A percentile compares a stretch with the other conserved stretches of the same genome.
Conservation (phyloP, 1,140 invertebrate species). For the Monomorium pharaonis region DNA sequence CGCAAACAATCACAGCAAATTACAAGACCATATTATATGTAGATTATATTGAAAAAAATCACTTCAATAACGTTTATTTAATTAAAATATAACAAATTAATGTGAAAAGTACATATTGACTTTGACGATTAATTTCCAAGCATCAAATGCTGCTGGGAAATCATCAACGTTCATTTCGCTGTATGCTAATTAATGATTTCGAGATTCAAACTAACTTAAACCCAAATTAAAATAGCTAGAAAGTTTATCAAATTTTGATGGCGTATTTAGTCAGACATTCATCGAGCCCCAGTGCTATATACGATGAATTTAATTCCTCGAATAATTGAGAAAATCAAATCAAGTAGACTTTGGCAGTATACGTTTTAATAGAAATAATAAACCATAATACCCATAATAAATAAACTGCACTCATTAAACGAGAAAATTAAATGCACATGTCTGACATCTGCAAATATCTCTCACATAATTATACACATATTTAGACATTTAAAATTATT, state of each 20-base stretch:
- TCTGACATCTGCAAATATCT: background rate
- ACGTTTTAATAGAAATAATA: background rate
- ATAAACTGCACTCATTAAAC: background rate
- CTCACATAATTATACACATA: background rate
- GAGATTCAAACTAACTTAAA: background rate
- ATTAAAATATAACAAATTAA: constrained; percentile 4
- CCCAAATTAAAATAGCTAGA: constrained; percentile 24
- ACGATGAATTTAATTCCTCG: background rate
- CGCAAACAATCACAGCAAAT: background rate
- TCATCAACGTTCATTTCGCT: constrained; percentile 24
- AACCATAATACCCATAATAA: background rate
- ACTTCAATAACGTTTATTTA: background rate
- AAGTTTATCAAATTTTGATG: constrained; percentile 35
- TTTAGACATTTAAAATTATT: constrained; percentile 14
- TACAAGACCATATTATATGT: background rate
- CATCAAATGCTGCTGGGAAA: constrained; percentile 9
- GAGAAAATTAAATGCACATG: background rate
- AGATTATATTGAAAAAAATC: background rate
- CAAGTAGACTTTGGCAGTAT: background rate
- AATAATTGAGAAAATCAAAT: background rate
- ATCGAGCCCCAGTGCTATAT: background rate
- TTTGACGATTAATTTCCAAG: background rate
- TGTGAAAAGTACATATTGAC: background rate
- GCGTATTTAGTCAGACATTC: background rate
- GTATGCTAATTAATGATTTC: constrained; percentile 36